Evolutionary conservation across 2,888 invertebrate genomes (phyloP), one percentile per base, ranked within the genome.

Genomic region (Acanthosepion pharaonis): DNA sequence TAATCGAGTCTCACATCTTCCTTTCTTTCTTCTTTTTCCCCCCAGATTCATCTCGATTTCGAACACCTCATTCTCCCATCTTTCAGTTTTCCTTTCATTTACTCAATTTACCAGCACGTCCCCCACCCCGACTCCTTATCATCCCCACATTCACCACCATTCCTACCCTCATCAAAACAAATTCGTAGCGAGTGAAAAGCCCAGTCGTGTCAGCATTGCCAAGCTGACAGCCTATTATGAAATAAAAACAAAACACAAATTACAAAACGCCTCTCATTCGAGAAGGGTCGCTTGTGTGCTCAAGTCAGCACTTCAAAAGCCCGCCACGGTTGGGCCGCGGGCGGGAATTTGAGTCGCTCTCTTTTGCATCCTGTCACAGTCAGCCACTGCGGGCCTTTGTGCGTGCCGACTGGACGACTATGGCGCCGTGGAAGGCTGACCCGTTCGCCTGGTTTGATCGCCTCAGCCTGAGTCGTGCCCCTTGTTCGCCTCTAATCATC

Each of bases 311-410:
- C 78, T 78, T 78, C 78, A 78, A 78, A 78, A 78, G n/a, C 5
- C 78, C 78, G 78, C 78, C n/a, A 78, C 23, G n/a, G 78, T 78
- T 18, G 78, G 78, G n/a, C 78, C n/a, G 78, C 78, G n/a, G 78
- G 78, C 78, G n/a, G 78, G n/a, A n/a, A n/a, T 78, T n/a, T 18
- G n/a, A 78, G n/a, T n/a, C 33, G 78, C 23, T 78, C n/a, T n/a
- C 15, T 78, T 42, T 78, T n/a, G 78, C 33, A 78, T 78, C 78
- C 78, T 78, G 78, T 78, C 78, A 78, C n/a, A 9, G 78, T 78
- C 78, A 78, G 78, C 78, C 78, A 78, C n/a, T 78, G n/a, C 78
- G n/a, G 78, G 78, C 78, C 78, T 78, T 78, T 78, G 78, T 78
- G 78, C 78, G 33, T 78, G 78, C 78, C 78, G 78, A 78, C n/a